These are phyloP conservation scores for Nesidiocoris tenuis DNA, from an alignment of 2,888 invertebrate species.

Conservation along the genomic window DNA sequence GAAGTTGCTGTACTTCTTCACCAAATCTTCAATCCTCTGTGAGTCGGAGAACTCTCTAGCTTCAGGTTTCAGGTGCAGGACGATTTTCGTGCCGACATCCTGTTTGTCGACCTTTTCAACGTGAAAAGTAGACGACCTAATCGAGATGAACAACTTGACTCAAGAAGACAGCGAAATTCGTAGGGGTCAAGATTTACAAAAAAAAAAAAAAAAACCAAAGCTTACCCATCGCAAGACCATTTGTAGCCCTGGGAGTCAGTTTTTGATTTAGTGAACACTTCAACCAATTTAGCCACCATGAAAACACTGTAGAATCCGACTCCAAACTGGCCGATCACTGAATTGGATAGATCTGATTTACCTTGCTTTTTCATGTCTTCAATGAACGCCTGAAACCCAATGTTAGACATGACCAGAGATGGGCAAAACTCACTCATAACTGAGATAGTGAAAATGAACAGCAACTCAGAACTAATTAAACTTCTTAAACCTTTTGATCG, in stretches of 20 bases:
- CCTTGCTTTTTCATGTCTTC: constrained; percentile 73
- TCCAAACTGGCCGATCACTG: constrained; percentile 96
- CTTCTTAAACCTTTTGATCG: too few species aligned
- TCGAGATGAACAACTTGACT: too few species aligned
- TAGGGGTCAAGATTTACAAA: not conserved
- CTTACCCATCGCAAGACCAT: constrained; percentile 90
- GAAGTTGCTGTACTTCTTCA: constrained; percentile 96
- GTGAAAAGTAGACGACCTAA: constrained; percentile 23
- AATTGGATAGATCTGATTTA: constrained; percentile 63
- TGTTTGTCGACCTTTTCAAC: constrained; percentile 20
- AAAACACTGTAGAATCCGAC: constrained; percentile 98
- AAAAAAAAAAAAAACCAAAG: not conserved
- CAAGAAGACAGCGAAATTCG: not conserved
- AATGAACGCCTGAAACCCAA: constrained; percentile 72
- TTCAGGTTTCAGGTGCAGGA: constrained; percentile 83
- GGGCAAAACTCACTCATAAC: too few species aligned
- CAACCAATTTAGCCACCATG: constrained; percentile 63
- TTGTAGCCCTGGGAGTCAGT: constrained; percentile 69
- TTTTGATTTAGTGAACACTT: constrained; percentile 81
- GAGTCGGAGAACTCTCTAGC: constrained; percentile 88
- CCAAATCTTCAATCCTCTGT: constrained; percentile 77
- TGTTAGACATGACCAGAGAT: too few species aligned
- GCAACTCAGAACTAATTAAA: too few species aligned
- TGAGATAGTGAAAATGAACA: too few species aligned
- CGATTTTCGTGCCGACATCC: constrained; percentile 84